phyloP scores from a whole-genome alignment of 1,140 invertebrate genomes.

The Ostrea edulis region DNA sequence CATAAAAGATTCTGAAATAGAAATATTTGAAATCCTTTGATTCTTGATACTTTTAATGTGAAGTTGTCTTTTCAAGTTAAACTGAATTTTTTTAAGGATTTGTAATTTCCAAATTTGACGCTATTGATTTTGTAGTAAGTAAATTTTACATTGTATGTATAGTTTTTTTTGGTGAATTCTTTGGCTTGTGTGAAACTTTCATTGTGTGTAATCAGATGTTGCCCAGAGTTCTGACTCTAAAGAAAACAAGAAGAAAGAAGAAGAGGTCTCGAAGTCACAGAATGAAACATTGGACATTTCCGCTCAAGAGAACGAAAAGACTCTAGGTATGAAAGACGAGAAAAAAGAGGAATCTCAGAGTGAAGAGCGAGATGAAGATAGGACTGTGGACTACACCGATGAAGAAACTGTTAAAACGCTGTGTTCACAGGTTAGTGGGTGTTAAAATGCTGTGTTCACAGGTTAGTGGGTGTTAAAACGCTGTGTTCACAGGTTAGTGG shows the following conservation, averaged over 20 bases:
- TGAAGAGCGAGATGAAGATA: slow-evolving; percentile 2
- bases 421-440: slow-evolving; percentile 50
- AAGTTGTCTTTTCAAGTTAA: too few species aligned
- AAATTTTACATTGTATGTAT: too few species aligned
- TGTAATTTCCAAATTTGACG: too few species aligned
- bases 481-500: slow-evolving; percentile 51
- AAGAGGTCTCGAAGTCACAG: background rate
- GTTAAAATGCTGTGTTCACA: slow-evolving; percentile 42
- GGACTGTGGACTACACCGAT: slow-evolving; percentile 44
- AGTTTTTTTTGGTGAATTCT: too few species aligned
- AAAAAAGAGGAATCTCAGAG: background rate
- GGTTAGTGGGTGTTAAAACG: slow-evolving; percentile 27
- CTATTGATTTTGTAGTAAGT: too few species aligned
- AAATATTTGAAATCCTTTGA: too few species aligned
- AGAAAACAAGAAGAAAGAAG: background rate
- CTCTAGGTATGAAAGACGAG: background rate
- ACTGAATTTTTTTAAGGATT: too few species aligned
- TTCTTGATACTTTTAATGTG: too few species aligned
- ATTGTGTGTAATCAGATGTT: background rate
- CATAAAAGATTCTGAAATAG: too few species aligned
- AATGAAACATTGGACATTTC: background rate
- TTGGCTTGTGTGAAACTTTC: background rate
- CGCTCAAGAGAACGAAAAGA: background rate
- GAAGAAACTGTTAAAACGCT: slow-evolving; percentile 49
- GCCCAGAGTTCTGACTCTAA: slow-evolving; percentile 20